A percentile compares a stretch with the other conserved stretches of the same genome.
Evolutionary conservation across 2,797 vertebrate genomes (phyloP).

Genomic region (Schizopygopsis malacanthus): DNA sequence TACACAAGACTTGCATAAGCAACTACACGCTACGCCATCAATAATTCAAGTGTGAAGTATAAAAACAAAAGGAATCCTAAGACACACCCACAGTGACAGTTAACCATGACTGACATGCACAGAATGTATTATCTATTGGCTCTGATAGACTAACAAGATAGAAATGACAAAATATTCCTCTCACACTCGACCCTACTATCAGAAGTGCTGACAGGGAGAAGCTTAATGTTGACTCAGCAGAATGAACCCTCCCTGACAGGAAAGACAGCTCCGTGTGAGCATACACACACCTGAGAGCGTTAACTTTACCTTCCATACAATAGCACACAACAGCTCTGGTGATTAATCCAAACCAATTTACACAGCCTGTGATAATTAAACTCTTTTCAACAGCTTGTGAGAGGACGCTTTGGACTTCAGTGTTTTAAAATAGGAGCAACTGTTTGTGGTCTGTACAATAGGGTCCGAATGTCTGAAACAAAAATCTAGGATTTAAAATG

Average conservation of each 20-base stretch:
- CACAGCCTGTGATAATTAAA: not conserved
- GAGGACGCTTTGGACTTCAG: not conserved
- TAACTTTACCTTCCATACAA: not conserved
- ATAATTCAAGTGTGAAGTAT: constrained; percentile 43
- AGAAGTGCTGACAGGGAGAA: constrained; percentile 16
- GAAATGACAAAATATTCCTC: not conserved
- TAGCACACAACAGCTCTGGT: not conserved
- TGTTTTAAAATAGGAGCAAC: not conserved
- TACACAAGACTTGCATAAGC: constrained; percentile 30
- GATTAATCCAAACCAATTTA: not conserved
- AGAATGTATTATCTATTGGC: not conserved
- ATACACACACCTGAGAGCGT: constrained; percentile 3
- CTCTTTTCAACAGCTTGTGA: not conserved
- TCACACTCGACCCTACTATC: not conserved
- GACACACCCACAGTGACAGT: constrained; percentile 10
- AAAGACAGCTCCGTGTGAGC: constrained; percentile 3
- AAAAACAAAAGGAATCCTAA: constrained; percentile 66
- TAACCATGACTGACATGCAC: not conserved
- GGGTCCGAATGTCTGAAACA: not conserved
- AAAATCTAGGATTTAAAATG: not conserved
- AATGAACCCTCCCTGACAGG: constrained; percentile 24
- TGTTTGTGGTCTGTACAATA: not conserved
- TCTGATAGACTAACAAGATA: not conserved
- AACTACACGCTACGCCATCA: constrained; percentile 42
- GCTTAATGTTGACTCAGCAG: constrained; percentile 37